Base-by-base conservation (phyloP, 2,113 vertebrate genomes). In the Limnothrissa miodon region DNA sequence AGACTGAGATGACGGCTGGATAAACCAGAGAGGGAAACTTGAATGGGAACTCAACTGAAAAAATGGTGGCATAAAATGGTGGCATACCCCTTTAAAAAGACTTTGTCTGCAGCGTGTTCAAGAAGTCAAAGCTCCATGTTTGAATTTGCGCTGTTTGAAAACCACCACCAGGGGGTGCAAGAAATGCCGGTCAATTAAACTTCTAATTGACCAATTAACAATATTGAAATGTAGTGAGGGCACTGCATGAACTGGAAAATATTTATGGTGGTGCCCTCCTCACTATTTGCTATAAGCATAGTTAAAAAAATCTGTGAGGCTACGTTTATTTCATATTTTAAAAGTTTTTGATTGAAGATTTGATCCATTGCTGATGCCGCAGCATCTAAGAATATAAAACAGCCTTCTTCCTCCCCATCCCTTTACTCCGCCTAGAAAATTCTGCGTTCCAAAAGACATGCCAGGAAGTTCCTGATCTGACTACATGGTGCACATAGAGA, bases 401-500 rank as follows among this genome's bases (percentile, higher is more conserved):
- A 42, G 42, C 42, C 42, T 6, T 42, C 46, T 6, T 66, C 59
- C 29, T 66, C 29, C 59, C 59, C 25, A 66, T 66, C n/a, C 5
- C 59, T n/a, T 13, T 23, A 56, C 51, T 56, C 51, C 21, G 59
- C 59, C n/a, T 25, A 66, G 29, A 66, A 66, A 33, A 66, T 66
- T 25, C 59, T 13, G 59, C 29, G 59, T 66, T 66, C 25, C 59
- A 33, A 66, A 25, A 66, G 59, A 25, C 59, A 66, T 66, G 59
- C 25, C 59, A 66, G 29, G 25, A 66, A 66, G 59, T 66, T 66
- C 59, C 25, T 33, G 81, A 78, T 82, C 84, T 39, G 36, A 85
- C n/a, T 74, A 85, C 13, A 80, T 78, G 82, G 48, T 87, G 82
- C 79, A 78, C 83, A 66, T 39, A 29, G 74, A 84, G 80, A 80